Evolutionary conservation across 2,888 invertebrate species (phyloP), one percentile per base, ranked within the genome.

Genomic region (Aporophyla nigra): DNA sequence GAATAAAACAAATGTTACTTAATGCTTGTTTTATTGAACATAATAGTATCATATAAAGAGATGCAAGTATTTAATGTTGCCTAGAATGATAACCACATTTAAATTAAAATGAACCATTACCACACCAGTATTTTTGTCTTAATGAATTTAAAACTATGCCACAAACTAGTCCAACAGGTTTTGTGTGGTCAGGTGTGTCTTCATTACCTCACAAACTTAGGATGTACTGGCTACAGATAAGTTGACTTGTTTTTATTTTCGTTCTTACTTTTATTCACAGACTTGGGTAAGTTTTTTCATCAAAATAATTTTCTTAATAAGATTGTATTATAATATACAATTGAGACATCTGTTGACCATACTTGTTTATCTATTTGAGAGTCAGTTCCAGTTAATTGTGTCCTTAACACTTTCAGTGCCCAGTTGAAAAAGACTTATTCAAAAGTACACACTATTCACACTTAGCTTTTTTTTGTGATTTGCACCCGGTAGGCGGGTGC

Each of bases 221-320:
- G 1, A 53, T 40, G 16, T 46, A 16, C 6, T 46, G 16, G 9
- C 65, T 53, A 12, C n/a, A 61, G 19, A 33, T 72, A 27, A 53
- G 10, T 54, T 24, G 0, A 40, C 19, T 62, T 12, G 10, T 49
- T 72, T 56, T 49, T 24, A 49, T 56, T 56, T 33, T 58, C 7
- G 6, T 33, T 43, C 9, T 53, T 53, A 24, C 5, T 54, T 74
- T 62, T 27, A 63, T 73, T 80, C 59, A 43, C 80, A 87, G 84
- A 74, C 56, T 70, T 86, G 74, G 84, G 80, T 84, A 83, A 86
- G 84, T 82, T 81, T 7, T 10, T 63, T 80, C 76, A 51, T 70
- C 53, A 62, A 54, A 56, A 62, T 51, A 40, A 40, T 24, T 40
- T 46, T 16, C 6, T 70, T 21, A 49, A 27, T 58, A 21, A 16